Conservation (phyloP, 2,113 vertebrate genomes). For the Zeus faber region DNA sequence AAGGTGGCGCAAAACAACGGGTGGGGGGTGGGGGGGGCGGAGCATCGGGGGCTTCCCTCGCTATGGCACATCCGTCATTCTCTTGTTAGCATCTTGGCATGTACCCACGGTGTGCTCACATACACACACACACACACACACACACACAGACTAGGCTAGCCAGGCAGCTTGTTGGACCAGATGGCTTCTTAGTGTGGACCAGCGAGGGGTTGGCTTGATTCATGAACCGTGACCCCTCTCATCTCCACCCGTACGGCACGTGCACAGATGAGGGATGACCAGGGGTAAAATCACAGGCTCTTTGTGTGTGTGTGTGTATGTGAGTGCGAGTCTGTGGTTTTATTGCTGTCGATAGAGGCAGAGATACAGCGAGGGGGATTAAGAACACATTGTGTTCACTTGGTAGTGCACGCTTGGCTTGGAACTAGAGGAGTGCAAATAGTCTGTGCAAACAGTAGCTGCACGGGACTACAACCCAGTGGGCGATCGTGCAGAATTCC, state of each 20-base stretch:
- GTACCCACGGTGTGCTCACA: constrained; percentile 1
- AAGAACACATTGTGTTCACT: neutral
- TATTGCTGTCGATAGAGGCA: too few species aligned
- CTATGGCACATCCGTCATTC: constrained; percentile 57
- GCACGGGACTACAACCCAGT: too few species aligned
- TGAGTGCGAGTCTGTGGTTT: neutral
- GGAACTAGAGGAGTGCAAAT: neutral
- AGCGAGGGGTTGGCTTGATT: constrained; percentile 46
- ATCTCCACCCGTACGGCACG: constrained; percentile 29
- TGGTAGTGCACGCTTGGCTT: neutral
- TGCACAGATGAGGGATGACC: constrained; percentile 18
- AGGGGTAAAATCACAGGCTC: neutral
- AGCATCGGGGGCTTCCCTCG: neutral
- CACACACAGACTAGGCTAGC: constrained; percentile 12
- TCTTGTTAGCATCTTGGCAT: constrained; percentile 69
- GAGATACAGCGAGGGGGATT: neutral
- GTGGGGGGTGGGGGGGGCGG: constrained; percentile 19
- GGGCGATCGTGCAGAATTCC: too few species aligned
- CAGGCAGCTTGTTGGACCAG: constrained; percentile 73
- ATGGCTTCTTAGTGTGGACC: constrained; percentile 71
- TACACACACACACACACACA: constrained; percentile 18
- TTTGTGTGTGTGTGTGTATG: constrained; percentile 18
- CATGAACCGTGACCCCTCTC: constrained; percentile 57
- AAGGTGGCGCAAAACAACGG: constrained; percentile 42
- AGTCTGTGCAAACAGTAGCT: too few species aligned